Conservation (phyloP, 2,797 vertebrate genomes). For the Mionectes olivaceus region DNA sequence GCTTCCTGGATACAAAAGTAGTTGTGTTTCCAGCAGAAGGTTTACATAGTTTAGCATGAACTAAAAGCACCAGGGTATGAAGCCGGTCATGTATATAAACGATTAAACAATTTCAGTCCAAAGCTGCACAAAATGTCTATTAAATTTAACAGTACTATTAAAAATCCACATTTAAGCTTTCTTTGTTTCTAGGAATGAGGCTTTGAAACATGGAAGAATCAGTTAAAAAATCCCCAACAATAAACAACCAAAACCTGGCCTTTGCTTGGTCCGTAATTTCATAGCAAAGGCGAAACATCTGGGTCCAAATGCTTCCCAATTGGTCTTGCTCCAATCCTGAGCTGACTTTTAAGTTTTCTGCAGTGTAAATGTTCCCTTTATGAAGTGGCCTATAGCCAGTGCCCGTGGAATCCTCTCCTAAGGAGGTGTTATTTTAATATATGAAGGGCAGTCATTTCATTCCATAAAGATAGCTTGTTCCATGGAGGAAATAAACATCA, state of each 20-base stretch:
- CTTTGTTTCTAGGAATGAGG: constrained; percentile 58
- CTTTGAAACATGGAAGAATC: constrained; percentile 35
- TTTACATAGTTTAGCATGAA: constrained; percentile 64
- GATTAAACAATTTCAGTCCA: constrained; percentile 66
- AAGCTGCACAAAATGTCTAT: constrained; percentile 70
- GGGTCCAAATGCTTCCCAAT: neutral
- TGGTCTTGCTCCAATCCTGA: constrained; percentile 72
- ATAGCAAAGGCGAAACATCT: neutral
- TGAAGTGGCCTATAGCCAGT: constrained; percentile 50
- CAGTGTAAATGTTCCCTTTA: constrained; percentile 78
- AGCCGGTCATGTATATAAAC: constrained; percentile 59
- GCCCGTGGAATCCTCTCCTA: constrained; percentile 70
- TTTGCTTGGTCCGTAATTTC: neutral
- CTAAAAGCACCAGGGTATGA: constrained; percentile 50
- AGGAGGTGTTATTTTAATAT: constrained; percentile 83
- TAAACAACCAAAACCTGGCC: constrained; percentile 9
- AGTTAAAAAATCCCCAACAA: neutral
- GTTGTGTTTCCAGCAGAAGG: constrained; percentile 65
- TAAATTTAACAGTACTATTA: constrained; percentile 70
- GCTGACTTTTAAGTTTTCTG: constrained; percentile 43
- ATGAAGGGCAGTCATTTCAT: constrained; percentile 76
- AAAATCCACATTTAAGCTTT: constrained; percentile 65
- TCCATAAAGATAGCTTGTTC: constrained; percentile 83
- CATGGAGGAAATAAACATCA: constrained; percentile 68
- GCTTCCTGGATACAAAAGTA: constrained; percentile 68